A percentile compares a stretch with the other conserved stretches of the same genome.
phyloP scores from a whole-genome alignment of 2,888 invertebrate genomes.

The Eristalinus aeneus region DNA sequence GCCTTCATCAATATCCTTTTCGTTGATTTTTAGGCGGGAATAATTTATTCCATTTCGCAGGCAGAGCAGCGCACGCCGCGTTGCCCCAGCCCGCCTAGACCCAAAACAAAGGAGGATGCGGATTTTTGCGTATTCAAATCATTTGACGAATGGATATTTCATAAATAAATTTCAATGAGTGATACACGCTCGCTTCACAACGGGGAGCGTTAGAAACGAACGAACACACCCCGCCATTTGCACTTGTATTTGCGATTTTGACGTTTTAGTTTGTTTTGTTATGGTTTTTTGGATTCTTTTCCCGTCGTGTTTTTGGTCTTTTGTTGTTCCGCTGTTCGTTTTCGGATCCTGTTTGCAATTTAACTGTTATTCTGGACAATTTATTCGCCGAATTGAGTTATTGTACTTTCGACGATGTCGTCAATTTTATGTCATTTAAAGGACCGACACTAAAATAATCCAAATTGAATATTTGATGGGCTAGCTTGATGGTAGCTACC shows the following conservation, averaged over 20 bases:
- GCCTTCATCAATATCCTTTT: constrained; percentile 59
- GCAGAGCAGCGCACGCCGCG: background rate
- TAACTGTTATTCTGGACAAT: constrained; percentile 66
- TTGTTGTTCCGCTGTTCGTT: background rate
- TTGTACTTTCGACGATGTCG: constrained; percentile 64
- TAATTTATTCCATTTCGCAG: constrained; percentile 52
- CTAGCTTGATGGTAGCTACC: background rate
- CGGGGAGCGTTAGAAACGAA: constrained; percentile 19
- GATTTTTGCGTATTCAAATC: constrained; percentile 58
- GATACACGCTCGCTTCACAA: background rate
- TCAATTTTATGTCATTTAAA: constrained; percentile 63
- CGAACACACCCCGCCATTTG: background rate
- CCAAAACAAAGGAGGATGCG: constrained; percentile 18
- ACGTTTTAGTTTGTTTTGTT: background rate
- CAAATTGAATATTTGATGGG: constrained; percentile 59
- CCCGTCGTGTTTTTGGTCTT: background rate
- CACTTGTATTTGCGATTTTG: background rate
- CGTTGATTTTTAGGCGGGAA: constrained; percentile 55
- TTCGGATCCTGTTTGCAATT: constrained; percentile 22
- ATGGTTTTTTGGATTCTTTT: background rate
- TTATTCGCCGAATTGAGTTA: constrained; percentile 66
- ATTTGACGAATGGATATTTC: constrained; percentile 52
- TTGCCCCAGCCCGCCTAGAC: background rate
- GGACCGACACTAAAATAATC: constrained; percentile 59
- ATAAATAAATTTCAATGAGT: constrained; percentile 66